Evolutionary conservation across 2,888 invertebrate genomes (phyloP), one percentile per base, ranked within the genome.

Genomic region (Lasioglossum oenotherae): DNA sequence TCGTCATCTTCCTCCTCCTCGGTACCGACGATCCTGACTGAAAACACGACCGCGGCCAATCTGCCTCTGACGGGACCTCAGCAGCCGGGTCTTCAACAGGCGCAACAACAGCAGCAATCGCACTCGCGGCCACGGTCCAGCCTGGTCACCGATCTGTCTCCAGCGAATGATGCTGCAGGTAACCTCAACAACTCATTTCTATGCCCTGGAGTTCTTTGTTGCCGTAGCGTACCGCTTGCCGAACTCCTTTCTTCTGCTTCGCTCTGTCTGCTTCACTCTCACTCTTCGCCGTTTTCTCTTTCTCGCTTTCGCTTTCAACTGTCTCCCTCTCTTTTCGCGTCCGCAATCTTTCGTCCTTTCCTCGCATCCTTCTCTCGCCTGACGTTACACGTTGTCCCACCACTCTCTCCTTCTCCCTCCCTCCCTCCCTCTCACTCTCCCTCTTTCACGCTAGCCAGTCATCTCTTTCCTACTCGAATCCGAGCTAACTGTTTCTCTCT

Each of bases 81-180:
- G 74, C 89, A 87, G 82, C 88, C 86, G 83, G 77, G 79, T 72
- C 82, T 90, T 84, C 89, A 73, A 49, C 87, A 81, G 75, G 74
- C 73, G 38, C 83, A 80, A 38, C 87, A 77, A 27, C 91, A 90
- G 8, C 89, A 90, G 14, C 91, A 91, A 64, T 75, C 88, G 38
- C 90, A 92, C 44, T 78, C 87, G 46, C 91, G 89, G 31, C 90
- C 90, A 72, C 87, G 87, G 67, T 53, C 91, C 53, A 90, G 90
- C 74, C 87, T 93, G 80, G 89, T 90, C 71, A 86, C 88, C 78
- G 91, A 93, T 69, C 86, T 91, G 74, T 78, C 85, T 79, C 78
- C 85, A 81, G 89, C 86, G 74, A 91, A 85, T 83, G 92, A 90
- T 89, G 87, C 89, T 85, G 83, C 93, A 93, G 94, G 94, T 94